These are phyloP conservation scores for Germaria angustata DNA, from an alignment of 2,888 invertebrate genomes.

Conservation along the genomic window DNA sequence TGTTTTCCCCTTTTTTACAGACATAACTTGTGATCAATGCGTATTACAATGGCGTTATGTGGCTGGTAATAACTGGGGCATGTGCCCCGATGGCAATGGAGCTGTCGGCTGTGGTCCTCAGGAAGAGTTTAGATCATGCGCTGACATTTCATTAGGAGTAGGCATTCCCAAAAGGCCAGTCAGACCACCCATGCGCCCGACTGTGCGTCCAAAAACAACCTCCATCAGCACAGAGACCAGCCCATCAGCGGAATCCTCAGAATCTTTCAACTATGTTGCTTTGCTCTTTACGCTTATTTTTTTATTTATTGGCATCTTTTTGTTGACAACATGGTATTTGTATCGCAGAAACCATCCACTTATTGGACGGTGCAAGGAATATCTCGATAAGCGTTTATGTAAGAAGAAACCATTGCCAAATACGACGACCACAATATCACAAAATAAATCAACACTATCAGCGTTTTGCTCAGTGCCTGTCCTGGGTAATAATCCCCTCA, in stretches of 20 bases:
- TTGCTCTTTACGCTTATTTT: constrained; percentile 84
- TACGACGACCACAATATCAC: not conserved
- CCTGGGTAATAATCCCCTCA: constrained; percentile 40
- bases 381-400: constrained; percentile 47
- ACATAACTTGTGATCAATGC: constrained; percentile 88
- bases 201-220: constrained; percentile 68
- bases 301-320: constrained; percentile 84
- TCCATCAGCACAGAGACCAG: constrained; percentile 66
- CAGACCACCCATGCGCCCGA: constrained; percentile 74
- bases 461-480: constrained; percentile 21
- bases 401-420: constrained; percentile 50
- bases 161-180: constrained; percentile 80
- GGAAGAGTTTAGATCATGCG: constrained; percentile 92
- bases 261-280: constrained; percentile 80
- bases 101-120: constrained; percentile 93
- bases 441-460: constrained; percentile 35
- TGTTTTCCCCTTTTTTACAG: constrained; percentile 70
- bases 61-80: constrained; percentile 92
- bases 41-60: constrained; percentile 94
- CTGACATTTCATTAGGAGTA: constrained; percentile 87
- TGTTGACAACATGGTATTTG: constrained; percentile 85
- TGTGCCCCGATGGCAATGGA: constrained; percentile 86
- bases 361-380: constrained; percentile 75
- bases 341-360: constrained; percentile 88
- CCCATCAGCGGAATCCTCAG: constrained; percentile 67